Evolutionary conservation across 2,888 invertebrate species (phyloP), one percentile per base, ranked within the genome.

Genomic region (Apamea sordens): DNA sequence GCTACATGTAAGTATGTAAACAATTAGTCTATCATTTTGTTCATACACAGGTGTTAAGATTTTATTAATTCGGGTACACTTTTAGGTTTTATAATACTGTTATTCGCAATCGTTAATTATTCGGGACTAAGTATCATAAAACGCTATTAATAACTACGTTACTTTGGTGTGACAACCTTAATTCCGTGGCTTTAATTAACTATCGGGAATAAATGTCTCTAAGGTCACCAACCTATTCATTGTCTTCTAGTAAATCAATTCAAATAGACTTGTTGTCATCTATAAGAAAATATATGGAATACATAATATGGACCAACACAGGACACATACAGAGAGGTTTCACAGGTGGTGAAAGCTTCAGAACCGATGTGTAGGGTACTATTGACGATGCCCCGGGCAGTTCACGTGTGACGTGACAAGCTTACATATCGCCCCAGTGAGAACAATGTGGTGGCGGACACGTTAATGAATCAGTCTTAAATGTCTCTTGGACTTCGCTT

Each of bases 341-440:
- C 47, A 47, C 3, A 36, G 70, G 24, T 53, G 21, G 32, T 44
- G 53, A 64, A 74, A n/a, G 50, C 50, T 84, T 61, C 36, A 44
- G 73, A 77, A 72, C 47, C n/a, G 21, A 36, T 77, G n/a, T 71
- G 50, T 50, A 50, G 36, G 32, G 5, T 44, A 77, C 32, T 71
- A 59, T 84, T 36, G 56, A 63, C 71, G 36, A 47, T 71, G 71
- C 77, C 32, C 41, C 36, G 44, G 64, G 77, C 28, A 61, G 18
- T 64, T 85, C 71, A 47, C 59, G 44, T 28, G 47, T 67, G 59
- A 74, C 47, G 77, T 77, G 74, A 59, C 71, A 72, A 64, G 10
- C 68, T 44, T 50, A 85, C 64, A 74, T 50, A 85, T 69, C n/a
- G 73, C 50, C 44, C n/a, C 53, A 59, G 28, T 59, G 73, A 72